phyloP scores from a whole-genome alignment of 1,140 invertebrate species.

The Homarus americanus region DNA sequence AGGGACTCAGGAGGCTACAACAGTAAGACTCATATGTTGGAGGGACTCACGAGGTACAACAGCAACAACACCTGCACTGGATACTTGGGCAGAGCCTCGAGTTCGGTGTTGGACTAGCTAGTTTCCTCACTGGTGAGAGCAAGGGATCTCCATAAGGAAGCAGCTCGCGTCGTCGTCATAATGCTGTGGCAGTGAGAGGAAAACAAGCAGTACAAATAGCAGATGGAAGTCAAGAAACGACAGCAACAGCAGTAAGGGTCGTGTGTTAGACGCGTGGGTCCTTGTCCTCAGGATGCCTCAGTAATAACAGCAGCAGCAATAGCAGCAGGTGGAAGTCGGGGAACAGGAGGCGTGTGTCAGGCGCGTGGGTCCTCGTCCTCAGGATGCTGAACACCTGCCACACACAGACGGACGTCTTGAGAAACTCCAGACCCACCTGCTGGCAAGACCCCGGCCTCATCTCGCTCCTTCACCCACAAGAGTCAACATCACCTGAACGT shows the following conservation, averaged over 20 bases:
- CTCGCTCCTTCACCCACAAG: not conserved
- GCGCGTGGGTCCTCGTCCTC: conserved; percentile 24
- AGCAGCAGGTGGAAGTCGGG: not conserved
- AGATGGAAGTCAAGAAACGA: no score
- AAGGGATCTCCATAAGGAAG: no score
- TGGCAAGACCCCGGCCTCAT: not conserved
- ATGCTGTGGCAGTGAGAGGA: no score
- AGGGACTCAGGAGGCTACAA: no score
- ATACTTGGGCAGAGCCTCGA: no score
- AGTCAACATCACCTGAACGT: not conserved
- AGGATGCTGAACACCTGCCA: conserved; percentile 38
- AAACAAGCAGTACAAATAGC: no score
- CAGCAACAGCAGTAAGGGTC: not conserved
- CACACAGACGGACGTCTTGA: conserved; percentile 2
- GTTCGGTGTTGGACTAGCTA: no score
- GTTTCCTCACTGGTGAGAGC: not conserved
- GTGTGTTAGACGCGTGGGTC: not conserved
- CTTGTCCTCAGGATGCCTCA: not conserved
- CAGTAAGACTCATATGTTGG: no score
- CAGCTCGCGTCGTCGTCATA: no score
- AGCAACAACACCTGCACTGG: no score
- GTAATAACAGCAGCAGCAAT: not conserved
- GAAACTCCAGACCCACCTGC: not conserved
- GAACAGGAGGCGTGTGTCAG: conserved; percentile 38
- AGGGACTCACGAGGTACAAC: no score